phyloP scores from a whole-genome alignment of 2,113 vertebrate species.

The Polyodon spathula region DNA sequence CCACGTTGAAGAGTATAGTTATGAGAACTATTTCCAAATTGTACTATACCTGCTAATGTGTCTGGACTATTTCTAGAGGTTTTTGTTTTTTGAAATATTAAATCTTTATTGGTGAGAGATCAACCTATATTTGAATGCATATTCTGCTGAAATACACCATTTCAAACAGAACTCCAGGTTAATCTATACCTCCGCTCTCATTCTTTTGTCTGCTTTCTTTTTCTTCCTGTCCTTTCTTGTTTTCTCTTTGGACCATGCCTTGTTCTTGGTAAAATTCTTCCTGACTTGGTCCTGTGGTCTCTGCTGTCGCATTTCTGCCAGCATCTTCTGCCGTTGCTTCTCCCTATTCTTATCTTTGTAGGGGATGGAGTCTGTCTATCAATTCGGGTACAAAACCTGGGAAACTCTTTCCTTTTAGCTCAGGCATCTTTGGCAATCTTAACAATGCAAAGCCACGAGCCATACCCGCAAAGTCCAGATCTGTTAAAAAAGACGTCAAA shows the following conservation, averaged over 20 bases:
- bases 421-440: conserved; percentile 88
- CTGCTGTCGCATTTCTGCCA: conserved; percentile 54
- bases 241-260: conserved; percentile 93
- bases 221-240: conserved; percentile 70
- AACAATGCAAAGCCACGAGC: conserved; percentile 84
- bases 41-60: too few relatives aligned
- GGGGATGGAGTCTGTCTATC: conserved; percentile 71
- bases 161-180: too few relatives aligned
- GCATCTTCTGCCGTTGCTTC: conserved; percentile 72
- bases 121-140: too few relatives aligned
- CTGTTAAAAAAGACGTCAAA: conserved; percentile 40
- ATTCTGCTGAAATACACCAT: too few relatives aligned
- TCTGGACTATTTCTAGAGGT: too few relatives aligned
- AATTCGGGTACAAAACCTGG: conserved; percentile 59
- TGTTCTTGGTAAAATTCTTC: conserved; percentile 61
- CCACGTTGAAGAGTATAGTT: too few relatives aligned
- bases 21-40: too few relatives aligned
- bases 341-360: conserved; percentile 88
- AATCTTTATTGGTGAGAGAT: too few relatives aligned
- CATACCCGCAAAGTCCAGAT: conserved; percentile 75
- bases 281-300: conserved; percentile 24
- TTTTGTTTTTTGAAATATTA: too few relatives aligned
- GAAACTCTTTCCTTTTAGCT: conserved; percentile 72
- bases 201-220: conserved; percentile 72
- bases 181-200: conserved; percentile 70